Base-by-base conservation (phyloP, 2,113 vertebrate genomes). In the Mustela lutreola region DNA sequence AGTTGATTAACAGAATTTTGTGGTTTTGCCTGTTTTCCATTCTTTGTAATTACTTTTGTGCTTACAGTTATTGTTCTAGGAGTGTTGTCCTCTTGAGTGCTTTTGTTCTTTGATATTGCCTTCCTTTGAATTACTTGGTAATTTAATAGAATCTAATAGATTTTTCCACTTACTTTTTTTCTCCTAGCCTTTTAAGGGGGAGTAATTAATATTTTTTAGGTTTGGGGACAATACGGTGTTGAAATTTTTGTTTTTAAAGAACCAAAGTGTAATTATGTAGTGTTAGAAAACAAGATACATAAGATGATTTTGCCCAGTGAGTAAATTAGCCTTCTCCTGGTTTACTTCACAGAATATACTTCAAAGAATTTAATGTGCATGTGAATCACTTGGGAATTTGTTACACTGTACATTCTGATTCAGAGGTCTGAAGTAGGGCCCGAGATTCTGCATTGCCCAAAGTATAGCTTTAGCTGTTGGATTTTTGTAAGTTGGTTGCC, bases 211-310 rank as follows among this genome's bases (percentile, higher is more conserved):
- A 76, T 58, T 88, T 94, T 91, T 89, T 89, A 87, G 42, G 24
- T 63, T 87, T 89, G 42, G 28, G 56, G 19, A 31, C 83, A 89
- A 62, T 58, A 78, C 10, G 62, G 18, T 21, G 19, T 91, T 93
- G 63, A 76, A 79, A 63, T 75, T 75, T 97, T 89, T 95, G 50
- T 70, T 95, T 95, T 91, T 71, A 79, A 86, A 93, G 45, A 75
- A 62, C 45, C n/a, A 67, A 81, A 92, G 39, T 79, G 50, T 93
- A 88, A 80, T 87, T 65, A 15, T 95, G 12, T 58, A 42, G n/a
- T 80, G 36, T 56, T 58, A 84, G 63, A 56, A 89, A 87, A 71
- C 36, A 12, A 94, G 65, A 24, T 31, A 36, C 1, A 31, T 8
- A 19, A 3, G 33, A 26, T 42, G 45, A 7, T 50, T 83, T 90